Base-by-base conservation (phyloP, 2,797 vertebrate species). In the Dallia pectoralis region DNA sequence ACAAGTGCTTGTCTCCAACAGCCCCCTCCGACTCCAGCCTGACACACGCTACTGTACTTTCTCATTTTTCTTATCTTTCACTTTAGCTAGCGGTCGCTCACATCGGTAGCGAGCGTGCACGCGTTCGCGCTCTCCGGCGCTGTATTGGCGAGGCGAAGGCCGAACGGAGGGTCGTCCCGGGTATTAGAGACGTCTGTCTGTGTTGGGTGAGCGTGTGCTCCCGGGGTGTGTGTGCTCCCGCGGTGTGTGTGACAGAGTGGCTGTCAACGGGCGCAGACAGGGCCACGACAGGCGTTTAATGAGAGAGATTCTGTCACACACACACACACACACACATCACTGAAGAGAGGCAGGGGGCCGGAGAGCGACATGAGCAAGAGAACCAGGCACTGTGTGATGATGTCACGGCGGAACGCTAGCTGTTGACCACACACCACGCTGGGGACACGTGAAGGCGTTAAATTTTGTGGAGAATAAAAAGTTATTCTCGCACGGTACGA, bases 211-310 rank as follows among this genome's bases (percentile, higher is more conserved):
- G 71, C 73, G 53, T 77, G 74, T 69, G 71, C 74, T 86, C 70
- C 72, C 82, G 76, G 59, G 74, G 80, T 83, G 81, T n/a, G 53
- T 77, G 74, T 69, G 71, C 74, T 86, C 70, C 72, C 82, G 76
- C 63, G 74, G 80, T 83, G 81, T n/a, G n/a, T n/a, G n/a, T 89
- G 87, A 91, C 85, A 88, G 86, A 84, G 85, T 78, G 78, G 74
- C 85, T 90, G 89, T 82, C 89, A 91, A 88, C 40, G 83, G 85
- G 71, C 82, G 83, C 86, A 90, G 85, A 90, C 85, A 79, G 77
- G 85, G 71, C 72, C 84, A 87, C 90, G 89, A 91, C 89, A 91
- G 85, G 80, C 78, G 77, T 90, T 91, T 92, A 92, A 92, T 90
- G 87, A 90, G 88, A 82, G 79, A 73, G 77, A 80, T 83, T 79